These are phyloP conservation scores for Esox niger DNA, from an alignment of 2,113 vertebrate genomes.

Conservation along the genomic window DNA sequence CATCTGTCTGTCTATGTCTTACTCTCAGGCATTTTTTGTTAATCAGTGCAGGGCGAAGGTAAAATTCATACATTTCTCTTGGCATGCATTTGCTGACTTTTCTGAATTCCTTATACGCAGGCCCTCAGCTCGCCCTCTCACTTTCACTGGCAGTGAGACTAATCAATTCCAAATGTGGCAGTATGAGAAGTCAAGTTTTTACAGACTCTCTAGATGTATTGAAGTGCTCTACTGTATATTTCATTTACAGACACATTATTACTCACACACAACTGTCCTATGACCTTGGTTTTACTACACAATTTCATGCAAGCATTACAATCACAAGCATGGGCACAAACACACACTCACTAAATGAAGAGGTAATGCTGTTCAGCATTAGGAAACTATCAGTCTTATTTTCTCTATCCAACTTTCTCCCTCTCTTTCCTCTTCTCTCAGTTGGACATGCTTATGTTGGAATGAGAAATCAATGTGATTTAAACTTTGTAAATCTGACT, in stretches of 20 bases:
- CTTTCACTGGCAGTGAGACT: conserved; percentile 26
- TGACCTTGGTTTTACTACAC: too few species aligned
- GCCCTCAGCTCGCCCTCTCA: conserved; percentile 6
- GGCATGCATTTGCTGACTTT: too few species aligned
- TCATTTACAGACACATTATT: conserved; percentile 21
- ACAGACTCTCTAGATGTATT: conserved; percentile 27
- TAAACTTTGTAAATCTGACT: background rate
- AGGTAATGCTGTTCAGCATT: too few species aligned
- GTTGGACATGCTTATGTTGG: background rate
- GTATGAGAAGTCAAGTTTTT: conserved; percentile 45
- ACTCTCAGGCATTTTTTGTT: too few species aligned
- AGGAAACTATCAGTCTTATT: too few species aligned
- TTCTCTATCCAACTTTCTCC: too few species aligned
- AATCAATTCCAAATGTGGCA: conserved; percentile 62
- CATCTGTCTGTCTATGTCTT: conserved; percentile 10
- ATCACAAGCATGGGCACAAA: too few species aligned
- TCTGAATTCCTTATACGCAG: conserved; percentile 11
- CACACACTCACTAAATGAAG: too few species aligned
- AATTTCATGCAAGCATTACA: too few species aligned
- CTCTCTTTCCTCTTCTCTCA: too few species aligned
- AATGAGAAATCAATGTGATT: background rate
- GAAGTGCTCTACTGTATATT: conserved; percentile 41
- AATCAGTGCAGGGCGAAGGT: too few species aligned
- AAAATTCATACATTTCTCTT: too few species aligned
- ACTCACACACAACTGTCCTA: background rate